Conservation (phyloP, 2,797 vertebrate species). For the Lophotriccus pileatus region DNA sequence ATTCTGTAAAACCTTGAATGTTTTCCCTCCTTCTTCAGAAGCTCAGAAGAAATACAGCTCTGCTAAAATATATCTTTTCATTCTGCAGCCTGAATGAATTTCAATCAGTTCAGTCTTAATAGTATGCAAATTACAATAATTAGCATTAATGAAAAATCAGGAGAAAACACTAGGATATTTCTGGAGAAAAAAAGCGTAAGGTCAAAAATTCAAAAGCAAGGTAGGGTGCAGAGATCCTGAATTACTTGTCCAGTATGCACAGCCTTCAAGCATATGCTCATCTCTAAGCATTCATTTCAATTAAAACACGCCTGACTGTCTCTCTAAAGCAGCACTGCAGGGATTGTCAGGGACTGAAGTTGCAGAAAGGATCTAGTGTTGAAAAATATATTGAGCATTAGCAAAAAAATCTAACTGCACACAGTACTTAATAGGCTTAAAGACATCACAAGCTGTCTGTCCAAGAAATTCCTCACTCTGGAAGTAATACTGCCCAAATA, state of each 20-base stretch:
- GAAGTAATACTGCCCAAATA: neutral
- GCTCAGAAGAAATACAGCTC: neutral
- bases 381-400: neutral
- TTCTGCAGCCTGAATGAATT: slow-evolving; percentile 14
- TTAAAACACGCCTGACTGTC: neutral
- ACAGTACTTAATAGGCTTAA: neutral
- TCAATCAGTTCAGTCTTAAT: slow-evolving; percentile 15
- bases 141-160: slow-evolving; percentile 26
- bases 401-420: neutral
- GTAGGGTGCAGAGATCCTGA: neutral
- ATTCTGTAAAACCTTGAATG: neutral
- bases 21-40: neutral
- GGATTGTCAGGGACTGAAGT: neutral
- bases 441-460: neutral
- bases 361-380: neutral
- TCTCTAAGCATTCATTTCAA: neutral
- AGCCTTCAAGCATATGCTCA: neutral
- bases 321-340: neutral
- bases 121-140: slow-evolving; percentile 39
- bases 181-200: neutral
- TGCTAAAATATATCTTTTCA: neutral
- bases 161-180: slow-evolving; percentile 13
- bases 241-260: neutral
- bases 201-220: slow-evolving; percentile 16
- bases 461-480: neutral